phyloP scores from a whole-genome alignment of 2,113 vertebrate genomes.

The Onychorhynchus coronatus region DNA sequence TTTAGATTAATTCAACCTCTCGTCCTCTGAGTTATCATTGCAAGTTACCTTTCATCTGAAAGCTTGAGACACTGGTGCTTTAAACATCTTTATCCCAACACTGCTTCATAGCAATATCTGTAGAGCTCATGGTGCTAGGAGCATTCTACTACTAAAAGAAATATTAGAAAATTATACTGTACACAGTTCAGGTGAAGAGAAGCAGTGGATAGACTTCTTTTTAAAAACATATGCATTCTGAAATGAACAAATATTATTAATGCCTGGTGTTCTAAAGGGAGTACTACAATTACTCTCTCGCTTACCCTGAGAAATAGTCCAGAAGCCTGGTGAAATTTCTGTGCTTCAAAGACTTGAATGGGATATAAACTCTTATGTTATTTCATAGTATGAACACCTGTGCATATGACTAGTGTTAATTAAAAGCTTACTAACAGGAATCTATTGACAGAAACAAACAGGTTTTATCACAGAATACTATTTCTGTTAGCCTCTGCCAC shows the following conservation, averaged over 20 bases:
- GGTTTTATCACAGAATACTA: not conserved
- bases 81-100: not conserved
- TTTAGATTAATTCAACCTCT: not conserved
- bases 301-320: not conserved
- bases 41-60: not conserved
- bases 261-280: not conserved
- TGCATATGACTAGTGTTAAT: not conserved
- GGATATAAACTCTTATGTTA: not conserved
- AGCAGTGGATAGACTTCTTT: not conserved
- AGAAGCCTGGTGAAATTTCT: not conserved
- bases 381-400: not conserved
- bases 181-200: not conserved
- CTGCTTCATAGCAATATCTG: not conserved
- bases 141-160: not conserved
- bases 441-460: not conserved
- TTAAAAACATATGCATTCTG: not conserved
- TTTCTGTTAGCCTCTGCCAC: not conserved
- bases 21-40: not conserved
- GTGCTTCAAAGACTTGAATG: not conserved
- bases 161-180: not conserved
- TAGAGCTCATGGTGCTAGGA: not conserved
- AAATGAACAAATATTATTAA: not conserved
- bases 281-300: not conserved
- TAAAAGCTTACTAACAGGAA: not conserved
- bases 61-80: not conserved